phyloP scores from a whole-genome alignment of 2,888 invertebrate genomes.

The Lysandra coridon region DNA sequence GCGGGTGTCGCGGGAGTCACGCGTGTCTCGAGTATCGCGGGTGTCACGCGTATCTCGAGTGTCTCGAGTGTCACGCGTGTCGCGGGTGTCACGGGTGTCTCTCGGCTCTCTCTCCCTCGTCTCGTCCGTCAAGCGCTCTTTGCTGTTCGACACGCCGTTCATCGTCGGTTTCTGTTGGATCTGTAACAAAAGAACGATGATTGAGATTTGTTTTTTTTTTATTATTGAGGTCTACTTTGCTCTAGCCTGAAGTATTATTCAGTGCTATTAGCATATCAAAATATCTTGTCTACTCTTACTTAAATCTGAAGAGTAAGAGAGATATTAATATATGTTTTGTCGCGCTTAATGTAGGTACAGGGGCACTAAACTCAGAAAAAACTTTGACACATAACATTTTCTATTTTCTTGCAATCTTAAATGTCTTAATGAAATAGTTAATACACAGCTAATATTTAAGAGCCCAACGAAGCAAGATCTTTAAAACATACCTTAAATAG shows the following conservation, averaged over 20 bases:
- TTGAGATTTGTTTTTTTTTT: not conserved
- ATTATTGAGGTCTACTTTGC: no score
- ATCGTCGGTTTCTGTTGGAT: constrained; percentile 74
- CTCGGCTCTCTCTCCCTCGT: not conserved
- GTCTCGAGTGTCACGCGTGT: not conserved
- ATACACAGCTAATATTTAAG: not conserved
- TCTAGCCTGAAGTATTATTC: no score
- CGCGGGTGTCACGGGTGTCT: not conserved
- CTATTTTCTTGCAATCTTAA: no score
- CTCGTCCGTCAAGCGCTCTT: constrained; percentile 58
- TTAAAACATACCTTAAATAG: not conserved
- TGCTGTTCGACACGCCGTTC: constrained; percentile 65
- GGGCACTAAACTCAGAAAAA: no score
- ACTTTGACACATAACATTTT: no score
- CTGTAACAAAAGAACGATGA: constrained; percentile 57
- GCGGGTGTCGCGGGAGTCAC: constrained; percentile 24
- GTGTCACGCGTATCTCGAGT: not conserved
- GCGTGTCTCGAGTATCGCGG: constrained; percentile 53
- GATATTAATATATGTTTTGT: no score
- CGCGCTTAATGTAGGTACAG: no score
- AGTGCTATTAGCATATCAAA: no score
- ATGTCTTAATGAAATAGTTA: not conserved
- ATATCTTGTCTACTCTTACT: no score
- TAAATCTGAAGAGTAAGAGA: no score
- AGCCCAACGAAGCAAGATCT: not conserved